Conservation (phyloP, 2,113 vertebrate genomes). For the Passer domesticus region DNA sequence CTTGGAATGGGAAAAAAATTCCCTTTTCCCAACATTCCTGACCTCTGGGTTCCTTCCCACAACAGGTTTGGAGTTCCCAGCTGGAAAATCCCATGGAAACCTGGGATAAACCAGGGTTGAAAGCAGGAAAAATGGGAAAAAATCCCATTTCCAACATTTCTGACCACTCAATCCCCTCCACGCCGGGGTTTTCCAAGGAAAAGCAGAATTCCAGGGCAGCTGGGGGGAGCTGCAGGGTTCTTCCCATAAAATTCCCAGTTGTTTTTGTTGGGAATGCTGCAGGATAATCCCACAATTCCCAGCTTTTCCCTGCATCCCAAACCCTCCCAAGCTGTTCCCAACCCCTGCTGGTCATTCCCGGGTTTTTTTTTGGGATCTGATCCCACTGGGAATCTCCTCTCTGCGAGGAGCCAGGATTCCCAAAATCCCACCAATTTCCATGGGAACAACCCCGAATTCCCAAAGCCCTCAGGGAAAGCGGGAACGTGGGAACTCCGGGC, state of each 20-base stretch:
- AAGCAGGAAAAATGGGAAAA: not conserved
- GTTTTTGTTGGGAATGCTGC: not conserved
- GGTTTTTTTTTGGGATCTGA: not conserved
- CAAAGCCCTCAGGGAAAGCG: too few species aligned
- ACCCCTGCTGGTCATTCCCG: not conserved
- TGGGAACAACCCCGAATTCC: fast-evolving
- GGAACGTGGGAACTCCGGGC: not conserved
- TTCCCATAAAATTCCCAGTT: not conserved
- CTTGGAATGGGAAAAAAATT: not conserved
- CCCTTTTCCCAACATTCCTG: not conserved
- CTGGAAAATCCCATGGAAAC: fast-evolving
- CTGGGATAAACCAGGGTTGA: fast-evolving
- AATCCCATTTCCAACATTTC: not conserved
- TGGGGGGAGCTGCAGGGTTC: too few species aligned
- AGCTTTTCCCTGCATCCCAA: not conserved
- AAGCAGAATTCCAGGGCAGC: not conserved
- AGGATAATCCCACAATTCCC: not conserved
- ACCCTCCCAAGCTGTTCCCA: not conserved
- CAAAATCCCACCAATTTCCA: fast-evolving
- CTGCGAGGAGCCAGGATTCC: not conserved
- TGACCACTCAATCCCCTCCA: not conserved
- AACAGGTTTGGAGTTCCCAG: not conserved
- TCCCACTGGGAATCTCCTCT: not conserved
- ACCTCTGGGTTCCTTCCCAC: not conserved
- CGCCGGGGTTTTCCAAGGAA: not conserved